Percentiles rank a stretch among this genome's conserved stretches.
Conservation (phyloP, 2,113 vertebrate species). For the Condylura cristata region DNA sequence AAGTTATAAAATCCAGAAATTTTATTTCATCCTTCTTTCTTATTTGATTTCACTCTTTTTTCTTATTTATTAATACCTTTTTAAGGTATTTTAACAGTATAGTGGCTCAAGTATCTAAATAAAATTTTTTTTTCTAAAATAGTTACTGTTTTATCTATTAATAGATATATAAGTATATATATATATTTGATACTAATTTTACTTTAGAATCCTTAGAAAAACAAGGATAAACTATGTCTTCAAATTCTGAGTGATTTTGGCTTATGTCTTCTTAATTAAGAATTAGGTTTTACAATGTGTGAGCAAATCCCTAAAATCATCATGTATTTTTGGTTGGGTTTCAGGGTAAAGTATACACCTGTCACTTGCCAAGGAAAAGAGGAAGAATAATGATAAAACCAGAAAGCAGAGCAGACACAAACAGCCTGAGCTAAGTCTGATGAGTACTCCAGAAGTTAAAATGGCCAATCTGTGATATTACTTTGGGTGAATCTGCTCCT, state of each 20-base stretch:
- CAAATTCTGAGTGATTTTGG: slow-evolving; percentile 27
- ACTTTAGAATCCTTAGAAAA: slow-evolving; percentile 28
- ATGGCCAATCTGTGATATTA: background rate
- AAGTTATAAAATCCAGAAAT: background rate
- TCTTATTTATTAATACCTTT: too few relatives aligned
- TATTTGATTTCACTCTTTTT: too few relatives aligned
- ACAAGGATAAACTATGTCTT: background rate
- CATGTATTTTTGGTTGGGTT: slow-evolving; percentile 7
- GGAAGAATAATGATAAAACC: slow-evolving; percentile 36
- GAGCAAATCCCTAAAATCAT: slow-evolving; percentile 36
- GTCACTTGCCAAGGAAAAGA: slow-evolving; percentile 37
- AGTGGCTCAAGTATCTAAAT: background rate
- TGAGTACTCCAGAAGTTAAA: slow-evolving; percentile 40
- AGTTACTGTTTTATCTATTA: background rate
- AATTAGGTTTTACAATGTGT: background rate
- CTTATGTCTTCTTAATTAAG: slow-evolving; percentile 35
- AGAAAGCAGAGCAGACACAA: background rate
- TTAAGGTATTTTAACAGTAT: background rate
- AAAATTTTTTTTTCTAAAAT: slow-evolving; percentile 19
- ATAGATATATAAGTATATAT: background rate
- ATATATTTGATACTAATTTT: background rate
- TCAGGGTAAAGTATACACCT: slow-evolving; percentile 30
- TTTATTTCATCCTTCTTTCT: background rate
- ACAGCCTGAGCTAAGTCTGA: background rate
- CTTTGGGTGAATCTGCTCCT: background rate